These are phyloP conservation scores for Frankliniella intonsa DNA, from an alignment of 2,888 invertebrate genomes.

Conservation along the genomic window DNA sequence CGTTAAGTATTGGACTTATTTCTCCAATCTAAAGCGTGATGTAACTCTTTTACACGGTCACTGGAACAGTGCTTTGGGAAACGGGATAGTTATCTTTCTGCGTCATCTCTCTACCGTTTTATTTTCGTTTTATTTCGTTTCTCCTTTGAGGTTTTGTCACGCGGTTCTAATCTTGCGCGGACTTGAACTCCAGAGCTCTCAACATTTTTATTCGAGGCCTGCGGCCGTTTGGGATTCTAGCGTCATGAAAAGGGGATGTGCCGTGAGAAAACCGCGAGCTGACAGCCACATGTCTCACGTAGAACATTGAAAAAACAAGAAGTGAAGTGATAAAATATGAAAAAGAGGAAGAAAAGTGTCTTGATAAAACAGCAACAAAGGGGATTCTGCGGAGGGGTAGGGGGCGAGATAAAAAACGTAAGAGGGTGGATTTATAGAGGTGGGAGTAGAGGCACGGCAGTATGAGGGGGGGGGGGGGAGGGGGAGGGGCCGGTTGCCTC, in stretches of 20 bases:
- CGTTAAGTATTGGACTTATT: too few relatives aligned
- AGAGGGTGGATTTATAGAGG: conserved; percentile 23
- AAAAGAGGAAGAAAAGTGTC: conserved; percentile 1
- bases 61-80: too few relatives aligned
- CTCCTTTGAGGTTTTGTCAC: too few relatives aligned
- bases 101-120: too few relatives aligned
- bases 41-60: too few relatives aligned
- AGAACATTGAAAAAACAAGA: conserved; percentile 20
- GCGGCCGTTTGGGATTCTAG: background rate
- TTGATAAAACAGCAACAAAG: conserved; percentile 15
- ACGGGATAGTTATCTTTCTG: too few relatives aligned
- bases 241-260: conserved; percentile 4
- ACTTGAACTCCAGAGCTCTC: too few relatives aligned
- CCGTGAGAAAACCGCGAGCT: conserved; percentile 2
- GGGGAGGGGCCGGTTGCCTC: background rate
- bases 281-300: conserved; percentile 16
- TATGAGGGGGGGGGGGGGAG: background rate
- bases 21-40: too few relatives aligned
- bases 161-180: too few relatives aligned
- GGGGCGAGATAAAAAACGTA: background rate
- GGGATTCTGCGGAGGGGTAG: background rate
- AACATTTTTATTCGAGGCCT: background rate
- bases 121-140: too few relatives aligned
- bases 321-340: conserved; percentile 25
- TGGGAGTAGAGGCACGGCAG: background rate